Base-by-base conservation (phyloP, 1,140 invertebrate genomes). In the Radopholus similis region DNA sequence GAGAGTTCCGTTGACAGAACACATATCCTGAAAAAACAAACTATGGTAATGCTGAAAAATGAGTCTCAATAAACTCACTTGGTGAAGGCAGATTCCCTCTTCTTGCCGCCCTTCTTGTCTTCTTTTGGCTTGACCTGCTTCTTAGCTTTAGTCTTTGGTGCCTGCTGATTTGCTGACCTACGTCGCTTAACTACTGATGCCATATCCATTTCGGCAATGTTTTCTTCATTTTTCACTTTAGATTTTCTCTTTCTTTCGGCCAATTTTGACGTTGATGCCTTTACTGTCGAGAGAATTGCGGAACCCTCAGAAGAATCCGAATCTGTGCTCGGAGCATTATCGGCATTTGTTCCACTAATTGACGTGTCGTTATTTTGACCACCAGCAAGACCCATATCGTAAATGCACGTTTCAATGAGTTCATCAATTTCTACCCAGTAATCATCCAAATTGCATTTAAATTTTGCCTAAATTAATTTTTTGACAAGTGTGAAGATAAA, bases 1-100 rank as follows among this genome's bases (percentile, higher is more conserved):
- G 57, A 71, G n/a, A 71, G 37, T 49, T 71, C 70, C 23, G 72
- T 38, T 21, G 69, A 66, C n/a, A 71, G 38, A 3, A 74, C 59
- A 49, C 70, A 71, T 13, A 71, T 69, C 21, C 59, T 54, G 32
- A 15, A 37, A 59, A 59, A 59, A 32, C 32, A 58, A 32, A 13
- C 32, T 38, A 3, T n/a, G 18, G 8, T 15, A 51, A 70, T 3
- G 47, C 28, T 37, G 40, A 59, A 18, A 26, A 59, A 3, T 13
- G 26, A 37, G 9, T 40, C n/a, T 2, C 2, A 58, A 58, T 37
- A 59, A 23, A 44, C 15, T 5, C 32, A 62, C 58, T 49, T 62
- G 26, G 63, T 51, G 32, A 64, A 64, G 8, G 38, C 37, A n/a
- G 63, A 55, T 21, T 66, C 15, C n/a, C 57, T 59, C 23, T 64